Evolutionary conservation across 1,140 invertebrate genomes (phyloP).

Genomic region (Muscidifurax raptorellus): DNA sequence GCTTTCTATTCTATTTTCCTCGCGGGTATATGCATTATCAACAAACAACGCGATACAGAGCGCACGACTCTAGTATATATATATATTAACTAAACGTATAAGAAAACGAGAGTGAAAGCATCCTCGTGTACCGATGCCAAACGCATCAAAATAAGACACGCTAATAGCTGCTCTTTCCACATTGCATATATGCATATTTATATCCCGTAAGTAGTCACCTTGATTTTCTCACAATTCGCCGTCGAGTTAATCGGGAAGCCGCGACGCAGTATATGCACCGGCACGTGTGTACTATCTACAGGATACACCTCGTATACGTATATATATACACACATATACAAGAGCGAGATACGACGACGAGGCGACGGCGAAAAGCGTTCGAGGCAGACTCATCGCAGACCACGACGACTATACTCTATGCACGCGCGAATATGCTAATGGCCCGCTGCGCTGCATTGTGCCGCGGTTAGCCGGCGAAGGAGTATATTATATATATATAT

Average conservation of each 20-base stretch:
- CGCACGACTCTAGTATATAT: background rate
- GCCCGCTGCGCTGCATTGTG: conserved; percentile 20
- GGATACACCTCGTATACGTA: background rate
- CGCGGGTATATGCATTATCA: background rate
- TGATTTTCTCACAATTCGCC: background rate
- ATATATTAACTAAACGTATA: too few species aligned
- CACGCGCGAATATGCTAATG: conserved; percentile 49
- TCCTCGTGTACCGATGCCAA: too few species aligned
- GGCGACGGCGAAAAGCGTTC: conserved; percentile 17
- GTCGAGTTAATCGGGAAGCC: conserved; percentile 21
- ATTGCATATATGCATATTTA: too few species aligned
- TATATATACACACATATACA: background rate
- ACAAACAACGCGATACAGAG: background rate
- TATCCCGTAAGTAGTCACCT: background rate
- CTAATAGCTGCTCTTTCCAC: too few species aligned
- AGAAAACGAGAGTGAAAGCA: too few species aligned
- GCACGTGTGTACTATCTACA: conserved; percentile 43
- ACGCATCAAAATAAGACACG: too few species aligned
- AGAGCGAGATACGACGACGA: background rate
- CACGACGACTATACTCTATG: background rate
- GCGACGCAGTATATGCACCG: conserved; percentile 6
- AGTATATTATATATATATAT: background rate
- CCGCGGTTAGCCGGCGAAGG: background rate
- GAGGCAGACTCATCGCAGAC: conserved; percentile 29
- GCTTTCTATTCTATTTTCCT: background rate